These are phyloP conservation scores for Lemur catta DNA, from an alignment of 2,797 vertebrate genomes.

Conservation along the genomic window DNA sequence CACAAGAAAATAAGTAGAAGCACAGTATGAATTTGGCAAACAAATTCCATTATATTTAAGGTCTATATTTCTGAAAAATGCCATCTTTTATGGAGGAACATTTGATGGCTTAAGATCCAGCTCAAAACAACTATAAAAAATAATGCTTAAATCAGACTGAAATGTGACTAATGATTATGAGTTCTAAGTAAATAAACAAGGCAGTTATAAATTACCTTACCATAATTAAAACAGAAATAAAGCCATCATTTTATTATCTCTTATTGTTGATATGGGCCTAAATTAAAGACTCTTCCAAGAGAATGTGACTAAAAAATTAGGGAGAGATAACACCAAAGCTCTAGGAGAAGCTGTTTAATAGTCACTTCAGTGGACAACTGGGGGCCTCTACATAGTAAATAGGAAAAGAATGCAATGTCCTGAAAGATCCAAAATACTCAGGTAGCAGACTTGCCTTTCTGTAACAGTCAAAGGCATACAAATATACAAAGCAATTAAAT, in stretches of 20 bases:
- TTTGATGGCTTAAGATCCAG: neutral
- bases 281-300: neutral
- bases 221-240: constrained; percentile 45
- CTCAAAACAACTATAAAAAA: constrained; percentile 4
- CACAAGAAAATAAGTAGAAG: neutral
- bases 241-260: neutral
- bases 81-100: neutral
- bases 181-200: constrained; percentile 38
- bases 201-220: neutral
- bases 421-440: neutral
- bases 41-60: neutral
- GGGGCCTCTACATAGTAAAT: neutral
- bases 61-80: neutral
- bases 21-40: neutral
- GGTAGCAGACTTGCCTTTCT: neutral
- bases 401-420: neutral
- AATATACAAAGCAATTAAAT: neutral
- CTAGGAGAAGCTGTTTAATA: neutral
- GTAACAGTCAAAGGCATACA: neutral
- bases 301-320: neutral
- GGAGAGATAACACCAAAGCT: neutral
- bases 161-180: neutral
- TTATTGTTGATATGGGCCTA: neutral
- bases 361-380: neutral
- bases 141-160: neutral